phyloP scores from a whole-genome alignment of 1,140 invertebrate genomes.

The Teleogryllus occipitalis region DNA sequence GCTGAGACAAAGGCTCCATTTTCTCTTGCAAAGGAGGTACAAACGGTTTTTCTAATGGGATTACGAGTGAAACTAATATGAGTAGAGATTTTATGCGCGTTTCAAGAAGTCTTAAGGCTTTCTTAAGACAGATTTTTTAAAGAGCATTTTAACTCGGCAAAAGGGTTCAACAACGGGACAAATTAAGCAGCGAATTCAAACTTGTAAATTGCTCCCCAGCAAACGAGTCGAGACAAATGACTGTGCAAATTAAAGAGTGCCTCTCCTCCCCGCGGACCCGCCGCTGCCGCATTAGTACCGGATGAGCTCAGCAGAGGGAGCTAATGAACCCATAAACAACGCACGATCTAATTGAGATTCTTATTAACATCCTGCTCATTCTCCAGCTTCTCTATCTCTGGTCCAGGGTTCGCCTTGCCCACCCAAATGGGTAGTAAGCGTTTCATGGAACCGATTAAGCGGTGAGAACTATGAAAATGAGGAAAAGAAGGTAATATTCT shows the following conservation, averaged over 20 bases:
- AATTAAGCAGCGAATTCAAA: slow-evolving; percentile 1
- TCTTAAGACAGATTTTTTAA: not conserved
- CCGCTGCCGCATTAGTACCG: not conserved
- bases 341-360: slow-evolving; percentile 1
- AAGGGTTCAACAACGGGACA: not conserved
- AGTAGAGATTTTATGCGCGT: not conserved
- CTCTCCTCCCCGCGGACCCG: not conserved
- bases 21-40: not conserved
- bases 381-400: not conserved
- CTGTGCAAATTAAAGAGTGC: not conserved
- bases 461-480: not conserved
- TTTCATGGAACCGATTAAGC: not conserved
- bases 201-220: not conserved
- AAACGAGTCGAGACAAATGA: not conserved
- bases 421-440: not conserved
- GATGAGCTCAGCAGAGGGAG: not conserved
- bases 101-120: not conserved
- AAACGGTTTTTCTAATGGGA: not conserved
- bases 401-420: not conserved
- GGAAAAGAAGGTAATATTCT: not conserved
- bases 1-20: not conserved
- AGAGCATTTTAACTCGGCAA: not conserved
- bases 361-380: not conserved
- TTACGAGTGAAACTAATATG: slow-evolving; percentile 1
- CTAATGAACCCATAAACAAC: not conserved